phyloP scores from a whole-genome alignment of 1,140 invertebrate species.

The Pseudomyrmex gracilis region DNA sequence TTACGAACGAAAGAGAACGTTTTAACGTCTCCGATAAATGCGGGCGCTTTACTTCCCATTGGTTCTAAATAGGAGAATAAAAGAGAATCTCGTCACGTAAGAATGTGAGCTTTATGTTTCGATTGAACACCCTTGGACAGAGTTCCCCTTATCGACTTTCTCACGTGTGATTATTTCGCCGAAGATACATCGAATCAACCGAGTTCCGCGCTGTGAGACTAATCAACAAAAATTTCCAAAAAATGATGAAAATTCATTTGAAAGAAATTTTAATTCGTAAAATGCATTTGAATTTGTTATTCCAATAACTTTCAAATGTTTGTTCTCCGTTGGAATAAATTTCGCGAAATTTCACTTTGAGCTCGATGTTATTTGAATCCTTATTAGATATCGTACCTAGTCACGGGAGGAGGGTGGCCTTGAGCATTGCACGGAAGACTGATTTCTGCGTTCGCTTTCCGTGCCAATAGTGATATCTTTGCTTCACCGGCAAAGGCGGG shows the following conservation, averaged over 20 bases:
- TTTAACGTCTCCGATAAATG: slow-evolving; percentile 80
- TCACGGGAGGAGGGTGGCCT: slow-evolving; percentile 89
- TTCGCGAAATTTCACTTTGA: neutral
- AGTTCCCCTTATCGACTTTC: slow-evolving; percentile 57
- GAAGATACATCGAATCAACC: slow-evolving; percentile 8
- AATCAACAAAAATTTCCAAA: slow-evolving; percentile 1
- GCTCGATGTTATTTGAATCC: slow-evolving; percentile 25
- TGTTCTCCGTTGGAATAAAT: neutral
- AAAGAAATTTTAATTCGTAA: neutral
- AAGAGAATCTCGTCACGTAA: slow-evolving; percentile 32
- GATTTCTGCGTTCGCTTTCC: slow-evolving; percentile 84
- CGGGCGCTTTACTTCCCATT: slow-evolving; percentile 80
- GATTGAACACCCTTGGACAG: slow-evolving; percentile 59
- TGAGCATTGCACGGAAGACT: slow-evolving; percentile 89
- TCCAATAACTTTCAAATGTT: neutral
- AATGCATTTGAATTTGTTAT: neutral
- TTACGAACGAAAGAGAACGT: slow-evolving; percentile 72
- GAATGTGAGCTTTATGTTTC: slow-evolving; percentile 18
- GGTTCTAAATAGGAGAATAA: slow-evolving; percentile 75
- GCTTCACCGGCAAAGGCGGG: slow-evolving; percentile 80
- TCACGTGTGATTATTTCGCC: neutral
- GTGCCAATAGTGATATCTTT: slow-evolving; percentile 78
- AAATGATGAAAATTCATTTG: neutral
- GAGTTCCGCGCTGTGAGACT: neutral
- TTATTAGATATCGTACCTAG: slow-evolving; percentile 87